Evolutionary conservation across 2,797 vertebrate genomes (phyloP).

Genomic region (Otolemur crassicaudatus): DNA sequence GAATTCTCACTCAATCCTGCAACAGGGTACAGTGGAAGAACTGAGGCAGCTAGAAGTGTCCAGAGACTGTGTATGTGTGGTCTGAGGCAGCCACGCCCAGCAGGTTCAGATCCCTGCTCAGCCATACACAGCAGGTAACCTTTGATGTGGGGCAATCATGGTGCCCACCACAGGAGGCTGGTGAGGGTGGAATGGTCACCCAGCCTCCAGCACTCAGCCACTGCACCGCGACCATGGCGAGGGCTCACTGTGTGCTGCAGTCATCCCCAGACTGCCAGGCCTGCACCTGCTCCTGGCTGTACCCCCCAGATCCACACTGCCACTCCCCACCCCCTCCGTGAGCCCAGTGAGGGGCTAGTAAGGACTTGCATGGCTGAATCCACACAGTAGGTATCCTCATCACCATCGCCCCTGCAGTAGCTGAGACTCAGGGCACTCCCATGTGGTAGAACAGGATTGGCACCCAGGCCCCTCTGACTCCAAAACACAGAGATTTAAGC

Average conservation of each 20-base stretch:
- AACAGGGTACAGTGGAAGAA: background rate
- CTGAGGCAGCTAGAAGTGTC: background rate
- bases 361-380: background rate
- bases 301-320: background rate
- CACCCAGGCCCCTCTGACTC: background rate
- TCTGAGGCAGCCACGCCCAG: background rate
- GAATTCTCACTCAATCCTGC: background rate
- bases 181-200: background rate
- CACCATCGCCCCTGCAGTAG: rapidly evolving
- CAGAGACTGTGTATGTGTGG: background rate
- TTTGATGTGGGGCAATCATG: rapidly evolving
- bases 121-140: background rate
- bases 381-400: rapidly evolving
- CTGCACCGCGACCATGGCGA: background rate
- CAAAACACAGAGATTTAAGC: background rate
- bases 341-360: background rate
- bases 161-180: background rate
- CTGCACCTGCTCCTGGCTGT: background rate
- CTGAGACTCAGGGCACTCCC: background rate
- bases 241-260: background rate
- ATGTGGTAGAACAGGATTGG: background rate
- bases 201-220: background rate
- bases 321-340: background rate
- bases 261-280: background rate
- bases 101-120: background rate